Evolutionary conservation across 2,888 invertebrate genomes (phyloP).

Genomic region (Hypercompe scribonia): DNA sequence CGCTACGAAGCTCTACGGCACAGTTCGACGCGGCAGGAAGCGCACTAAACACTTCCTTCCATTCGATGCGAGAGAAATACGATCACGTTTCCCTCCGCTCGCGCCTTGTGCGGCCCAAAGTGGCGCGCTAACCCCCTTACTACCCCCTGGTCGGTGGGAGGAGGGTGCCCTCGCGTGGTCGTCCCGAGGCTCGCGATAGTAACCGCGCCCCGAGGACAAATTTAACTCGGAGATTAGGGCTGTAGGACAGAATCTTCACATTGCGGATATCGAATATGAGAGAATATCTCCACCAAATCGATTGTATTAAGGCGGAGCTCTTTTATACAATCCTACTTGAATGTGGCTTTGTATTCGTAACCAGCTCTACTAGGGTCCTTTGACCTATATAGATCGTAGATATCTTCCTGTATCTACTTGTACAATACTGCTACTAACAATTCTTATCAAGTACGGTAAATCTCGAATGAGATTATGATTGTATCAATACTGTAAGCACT

Average conservation of each 20-base stretch:
- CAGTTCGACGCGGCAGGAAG: slow-evolving; percentile 38
- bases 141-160: neutral
- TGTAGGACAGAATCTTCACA: slow-evolving; percentile 20
- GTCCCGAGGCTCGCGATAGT: slow-evolving; percentile 16
- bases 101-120: slow-evolving; percentile 3
- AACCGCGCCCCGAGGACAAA: slow-evolving; percentile 19
- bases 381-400: neutral
- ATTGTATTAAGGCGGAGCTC: slow-evolving; percentile 9
- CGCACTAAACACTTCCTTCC: slow-evolving; percentile 62
- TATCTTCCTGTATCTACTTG: neutral
- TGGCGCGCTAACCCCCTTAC: neutral
- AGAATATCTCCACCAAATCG: slow-evolving; percentile 8
- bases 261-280: slow-evolving; percentile 18
- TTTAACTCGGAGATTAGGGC: slow-evolving; percentile 28
- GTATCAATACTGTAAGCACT: too few relatives aligned
- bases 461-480: too few relatives aligned
- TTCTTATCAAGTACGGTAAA: neutral
- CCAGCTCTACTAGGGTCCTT: neutral
- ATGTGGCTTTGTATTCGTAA: neutral
- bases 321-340: neutral
- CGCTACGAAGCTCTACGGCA: slow-evolving; percentile 18
- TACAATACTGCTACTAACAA: neutral
- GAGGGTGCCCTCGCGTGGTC: slow-evolving; percentile 11
- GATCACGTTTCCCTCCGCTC: slow-evolving; percentile 37
- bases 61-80: slow-evolving; percentile 54